Conservation (phyloP, 1,140 invertebrate genomes). For the Heliconius hermathena region DNA sequence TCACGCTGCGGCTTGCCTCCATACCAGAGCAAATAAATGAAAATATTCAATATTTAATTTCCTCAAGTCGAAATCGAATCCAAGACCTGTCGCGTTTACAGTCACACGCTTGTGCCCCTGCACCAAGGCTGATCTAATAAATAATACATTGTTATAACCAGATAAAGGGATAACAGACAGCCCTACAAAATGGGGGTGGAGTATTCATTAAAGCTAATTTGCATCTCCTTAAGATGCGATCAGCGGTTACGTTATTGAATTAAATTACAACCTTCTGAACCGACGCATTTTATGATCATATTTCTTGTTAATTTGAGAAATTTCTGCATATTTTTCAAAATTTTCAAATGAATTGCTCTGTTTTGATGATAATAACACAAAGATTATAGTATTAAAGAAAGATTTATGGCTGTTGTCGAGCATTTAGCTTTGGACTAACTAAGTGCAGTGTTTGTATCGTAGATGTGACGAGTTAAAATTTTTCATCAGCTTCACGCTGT, state of each 20-base stretch:
- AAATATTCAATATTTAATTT: no score
- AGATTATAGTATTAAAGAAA: background rate
- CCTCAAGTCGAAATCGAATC: no score
- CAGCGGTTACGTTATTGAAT: constrained; percentile 32
- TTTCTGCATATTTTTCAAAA: constrained; percentile 8
- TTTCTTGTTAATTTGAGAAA: constrained; percentile 3
- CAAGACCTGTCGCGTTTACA: no score
- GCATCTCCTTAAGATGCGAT: constrained; percentile 34
- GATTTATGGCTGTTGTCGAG: background rate
- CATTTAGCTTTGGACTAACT: background rate
- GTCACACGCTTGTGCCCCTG: no score
- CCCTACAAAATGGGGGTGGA: constrained; percentile 29
- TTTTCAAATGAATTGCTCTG: background rate
- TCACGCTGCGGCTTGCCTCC: no score
- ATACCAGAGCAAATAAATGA: no score
- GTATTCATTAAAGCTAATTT: constrained; percentile 34
- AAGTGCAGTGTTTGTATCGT: no score
- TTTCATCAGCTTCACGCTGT: no score
- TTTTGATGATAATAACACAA: background rate
- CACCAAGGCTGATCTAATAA: background rate
- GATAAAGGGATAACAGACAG: constrained; percentile 16
- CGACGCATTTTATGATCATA: constrained; percentile 25
- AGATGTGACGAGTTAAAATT: no score
- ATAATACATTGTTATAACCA: background rate
- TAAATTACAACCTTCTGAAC: constrained; percentile 35